Evolutionary conservation across 2,113 vertebrate species (phyloP).

Genomic region (Chamaetylas fuelleborni): DNA sequence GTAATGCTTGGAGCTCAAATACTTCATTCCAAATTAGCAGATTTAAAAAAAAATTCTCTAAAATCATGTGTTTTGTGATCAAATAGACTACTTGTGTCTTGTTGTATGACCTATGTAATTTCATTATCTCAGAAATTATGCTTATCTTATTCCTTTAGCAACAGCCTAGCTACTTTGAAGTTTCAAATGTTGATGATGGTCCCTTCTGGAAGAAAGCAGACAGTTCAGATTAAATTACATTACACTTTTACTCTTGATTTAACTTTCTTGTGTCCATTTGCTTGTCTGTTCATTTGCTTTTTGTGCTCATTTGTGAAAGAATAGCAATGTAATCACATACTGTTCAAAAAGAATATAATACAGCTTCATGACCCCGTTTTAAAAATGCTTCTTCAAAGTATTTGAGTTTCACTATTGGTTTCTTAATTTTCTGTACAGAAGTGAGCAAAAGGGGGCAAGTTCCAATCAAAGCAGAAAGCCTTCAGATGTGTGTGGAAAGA

Average conservation of each 20-base stretch:
- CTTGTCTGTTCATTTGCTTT: neutral
- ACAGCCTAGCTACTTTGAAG: neutral
- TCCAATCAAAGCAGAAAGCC: neutral
- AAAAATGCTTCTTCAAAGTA: neutral
- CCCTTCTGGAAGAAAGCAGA: neutral
- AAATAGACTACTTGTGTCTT: neutral
- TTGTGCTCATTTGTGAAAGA: neutral
- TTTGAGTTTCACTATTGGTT: neutral
- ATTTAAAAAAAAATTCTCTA: neutral
- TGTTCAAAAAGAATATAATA: neutral
- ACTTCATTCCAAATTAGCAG: neutral
- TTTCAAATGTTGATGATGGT: neutral
- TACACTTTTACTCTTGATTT: neutral
- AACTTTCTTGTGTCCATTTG: neutral
- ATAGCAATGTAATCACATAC: accelerated
- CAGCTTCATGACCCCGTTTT: neutral
- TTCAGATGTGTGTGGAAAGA: neutral
- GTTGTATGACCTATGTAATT: neutral
- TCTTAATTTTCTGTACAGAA: neutral
- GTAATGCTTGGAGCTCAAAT: neutral
- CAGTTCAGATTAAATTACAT: neutral
- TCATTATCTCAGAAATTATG: neutral
- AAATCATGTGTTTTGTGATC: neutral
- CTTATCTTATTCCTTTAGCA: neutral
- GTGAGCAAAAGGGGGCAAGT: neutral